Base-by-base conservation (phyloP, 2,888 invertebrate genomes). In the Meganola albula region DNA sequence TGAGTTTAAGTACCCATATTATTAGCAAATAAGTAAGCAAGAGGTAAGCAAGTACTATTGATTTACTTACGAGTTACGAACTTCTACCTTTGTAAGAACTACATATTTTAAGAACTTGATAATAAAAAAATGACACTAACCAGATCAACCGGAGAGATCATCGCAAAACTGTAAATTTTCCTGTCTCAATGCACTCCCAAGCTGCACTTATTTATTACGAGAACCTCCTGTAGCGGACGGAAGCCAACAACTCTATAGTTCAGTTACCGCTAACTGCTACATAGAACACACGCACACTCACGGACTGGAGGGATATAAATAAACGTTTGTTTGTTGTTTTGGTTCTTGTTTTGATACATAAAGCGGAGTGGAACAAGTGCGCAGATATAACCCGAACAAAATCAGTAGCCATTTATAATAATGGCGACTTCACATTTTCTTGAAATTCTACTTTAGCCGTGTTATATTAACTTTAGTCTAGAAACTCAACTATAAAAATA, bases 291-390 rank as follows among this genome's bases (percentile, higher is more conserved):
- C 4, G 20, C 16, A 16, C 20, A n/a, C 20, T 20, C 20, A 24
- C 30, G 30, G 34, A 43, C 39, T 30, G 16, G 37, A 30, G 14
- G 31, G 40, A 32, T 48, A 50, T 42, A 52, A 48, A 49, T 51
- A 52, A 45, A 47, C 44, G 50, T 53, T 61, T 61, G 54, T 51
- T 59, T 60, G 53, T 61, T 61, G 54, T 51, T 59, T 60, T 54
- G 50, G 42, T 50, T 39, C 33, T 48, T 53, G 53, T 48, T 48
- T 40, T 44, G 44, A 39, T 34, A 35, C 0, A 28, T 8, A 10
- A 25, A 18, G 22, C 13, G 21, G 13, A 32, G 27, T 25, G 38
- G 29, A 33, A 37, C 39, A 48, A 44, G 39, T 45, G 38, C 45
- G 39, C 37, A 40, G 22, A 29, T 37, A 26, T 27, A 40, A 16